Evolutionary conservation across 2,113 vertebrate species (phyloP).

Genomic region (Talpa occidentalis): DNA sequence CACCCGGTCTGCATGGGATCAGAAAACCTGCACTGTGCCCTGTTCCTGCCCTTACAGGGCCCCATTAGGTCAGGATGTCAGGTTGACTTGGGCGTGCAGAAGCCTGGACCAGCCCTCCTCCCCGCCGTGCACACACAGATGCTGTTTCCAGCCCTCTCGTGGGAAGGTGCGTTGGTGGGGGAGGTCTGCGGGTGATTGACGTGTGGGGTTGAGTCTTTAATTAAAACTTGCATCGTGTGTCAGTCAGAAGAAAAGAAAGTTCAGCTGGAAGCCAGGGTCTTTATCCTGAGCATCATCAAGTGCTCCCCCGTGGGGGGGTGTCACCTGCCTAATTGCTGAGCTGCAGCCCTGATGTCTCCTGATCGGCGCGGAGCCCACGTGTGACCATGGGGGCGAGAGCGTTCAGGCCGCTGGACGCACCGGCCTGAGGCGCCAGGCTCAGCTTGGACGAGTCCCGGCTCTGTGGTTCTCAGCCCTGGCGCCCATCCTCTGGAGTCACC

Average conservation of each 20-base stretch:
- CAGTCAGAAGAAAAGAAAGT: conserved; percentile 63
- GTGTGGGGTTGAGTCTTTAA: conserved; percentile 69
- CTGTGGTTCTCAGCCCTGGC: too few relatives aligned
- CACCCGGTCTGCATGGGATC: too few relatives aligned
- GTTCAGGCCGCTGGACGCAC: too few relatives aligned
- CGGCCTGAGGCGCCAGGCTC: too few relatives aligned
- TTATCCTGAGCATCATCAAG: not conserved
- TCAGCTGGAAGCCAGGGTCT: conserved; percentile 4
- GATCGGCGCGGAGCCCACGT: too few relatives aligned
- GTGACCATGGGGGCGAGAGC: too few relatives aligned
- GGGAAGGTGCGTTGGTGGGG: conserved; percentile 24
- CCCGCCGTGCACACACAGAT: fast-evolving
- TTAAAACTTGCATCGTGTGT: conserved; percentile 51
- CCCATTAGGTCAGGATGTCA: not conserved
- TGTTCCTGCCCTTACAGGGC: too few relatives aligned
- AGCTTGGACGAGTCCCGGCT: not conserved
- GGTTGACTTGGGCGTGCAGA: not conserved
- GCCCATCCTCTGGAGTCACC: too few relatives aligned
- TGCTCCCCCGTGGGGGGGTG: not conserved
- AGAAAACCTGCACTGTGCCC: too few relatives aligned
- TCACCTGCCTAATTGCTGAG: not conserved
- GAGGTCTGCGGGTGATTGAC: conserved; percentile 58
- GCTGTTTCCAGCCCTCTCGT: not conserved
- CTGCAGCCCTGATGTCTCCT: not conserved
- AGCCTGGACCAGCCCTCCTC: not conserved